A percentile compares a stretch with the other conserved stretches of the same genome.
Conservation (phyloP, 2,797 vertebrate genomes). For the Acrossocheilus wenchowensis region DNA sequence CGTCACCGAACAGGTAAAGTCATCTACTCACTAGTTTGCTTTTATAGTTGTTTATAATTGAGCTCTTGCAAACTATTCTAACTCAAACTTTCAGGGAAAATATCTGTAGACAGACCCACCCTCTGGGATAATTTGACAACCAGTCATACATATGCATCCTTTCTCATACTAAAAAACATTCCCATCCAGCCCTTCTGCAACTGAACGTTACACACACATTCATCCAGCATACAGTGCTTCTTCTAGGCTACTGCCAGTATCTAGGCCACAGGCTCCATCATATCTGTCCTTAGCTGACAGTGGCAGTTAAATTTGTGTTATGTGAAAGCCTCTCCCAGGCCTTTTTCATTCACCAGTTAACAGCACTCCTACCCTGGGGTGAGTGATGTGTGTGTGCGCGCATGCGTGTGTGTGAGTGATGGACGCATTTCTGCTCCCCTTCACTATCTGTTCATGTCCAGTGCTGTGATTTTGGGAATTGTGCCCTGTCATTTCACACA, state of each 20-base stretch:
- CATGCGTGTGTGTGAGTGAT: conserved; percentile 27
- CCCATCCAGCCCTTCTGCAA: neutral
- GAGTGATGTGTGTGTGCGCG: neutral
- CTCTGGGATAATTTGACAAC: too few species aligned
- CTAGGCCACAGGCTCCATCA: conserved; percentile 54
- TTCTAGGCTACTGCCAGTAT: conserved; percentile 49
- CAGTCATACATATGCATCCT: neutral
- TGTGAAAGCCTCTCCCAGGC: conserved; percentile 55
- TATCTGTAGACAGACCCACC: neutral
- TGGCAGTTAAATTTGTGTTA: conserved; percentile 49
- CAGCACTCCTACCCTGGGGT: conserved; percentile 30
- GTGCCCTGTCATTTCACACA: neutral
- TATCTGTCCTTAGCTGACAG: conserved; percentile 53
- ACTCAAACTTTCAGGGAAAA: neutral
- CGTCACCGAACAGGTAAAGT: neutral
- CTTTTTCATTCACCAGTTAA: conserved; percentile 57
- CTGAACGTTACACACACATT: neutral
- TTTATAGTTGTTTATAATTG: neutral
- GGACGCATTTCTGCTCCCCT: conserved; percentile 49
- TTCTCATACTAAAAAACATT: neutral
- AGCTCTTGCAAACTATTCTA: neutral
- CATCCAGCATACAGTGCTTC: conserved; percentile 9
- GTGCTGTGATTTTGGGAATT: conserved; percentile 9
- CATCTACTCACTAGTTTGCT: neutral
- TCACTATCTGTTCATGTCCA: conserved; percentile 30